Evolutionary conservation across 2,888 invertebrate species (phyloP), one percentile per base, ranked within the genome.

Genomic region (Nomada flava): DNA sequence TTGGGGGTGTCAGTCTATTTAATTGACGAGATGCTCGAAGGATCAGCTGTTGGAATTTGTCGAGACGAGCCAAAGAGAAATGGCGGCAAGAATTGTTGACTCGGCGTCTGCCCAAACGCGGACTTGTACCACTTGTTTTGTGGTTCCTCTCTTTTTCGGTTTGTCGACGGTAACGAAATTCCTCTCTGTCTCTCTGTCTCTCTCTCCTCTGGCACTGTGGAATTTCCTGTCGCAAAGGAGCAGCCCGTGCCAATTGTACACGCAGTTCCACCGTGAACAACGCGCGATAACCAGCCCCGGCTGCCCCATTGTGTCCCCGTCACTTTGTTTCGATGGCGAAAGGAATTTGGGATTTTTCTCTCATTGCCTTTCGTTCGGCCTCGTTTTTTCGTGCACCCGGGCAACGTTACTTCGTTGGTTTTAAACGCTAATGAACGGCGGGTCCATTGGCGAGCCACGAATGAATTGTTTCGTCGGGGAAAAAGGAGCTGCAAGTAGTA

Each of bases 151-250:
- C 60, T 53, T 55, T 63, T 62, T 18, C 53, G 62, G 63, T 76
- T 76, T 63, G 76, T 63, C 73, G 63, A 63, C 15, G 15, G 47
- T 59, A 59, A 70, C 60, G 55, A 72, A 76, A 76, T 72, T 57
- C 23, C 73, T 10, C 47, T 20, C 73, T 72, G 36, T 73, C 62
- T 20, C 15, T 18, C 62, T 26, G 62, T 52, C 62, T 53, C 23
- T 36, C 36, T 36, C 36, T 36, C 36, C 36, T 36, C 36, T 7
- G 36, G 36, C 36, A 36, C 36, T 36, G 1, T 5, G 7, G 62
- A 72, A 76, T 47, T 63, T 36, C 23, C 36, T 23, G 36, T 62
- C 44, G 55, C 62, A 63, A 72, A 72, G 62, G 1, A 62, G 55
- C 47, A n/a, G 29, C 29, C 15, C 47, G 62, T 53, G 60, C 57